A percentile compares a stretch with the other conserved stretches of the same genome.
These are phyloP conservation scores for Pyrocoelia pectoralis DNA, from an alignment of 2,888 invertebrate species.

Conservation along the genomic window DNA sequence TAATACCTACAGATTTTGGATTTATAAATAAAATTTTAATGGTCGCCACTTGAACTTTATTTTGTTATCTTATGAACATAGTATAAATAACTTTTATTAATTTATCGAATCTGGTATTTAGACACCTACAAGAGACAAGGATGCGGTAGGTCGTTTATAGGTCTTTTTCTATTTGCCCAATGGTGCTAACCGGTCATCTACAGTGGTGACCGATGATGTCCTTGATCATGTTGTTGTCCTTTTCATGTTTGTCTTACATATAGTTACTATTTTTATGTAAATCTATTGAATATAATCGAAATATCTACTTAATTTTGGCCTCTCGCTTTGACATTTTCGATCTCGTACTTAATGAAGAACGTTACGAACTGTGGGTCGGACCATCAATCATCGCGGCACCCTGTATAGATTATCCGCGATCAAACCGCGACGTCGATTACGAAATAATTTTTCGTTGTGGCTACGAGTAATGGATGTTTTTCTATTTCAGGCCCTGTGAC, in stretches of 20 bases:
- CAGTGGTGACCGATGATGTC: constrained; percentile 48
- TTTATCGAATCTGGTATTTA: not conserved
- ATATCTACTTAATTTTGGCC: too few relatives aligned
- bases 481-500: constrained; percentile 78
- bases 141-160: constrained; percentile 4
- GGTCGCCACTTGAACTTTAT: not conserved
- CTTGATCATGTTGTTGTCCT: constrained; percentile 55
- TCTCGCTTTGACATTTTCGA: too few relatives aligned
- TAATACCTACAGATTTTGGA: not conserved
- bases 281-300: not conserved
- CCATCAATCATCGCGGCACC: too few relatives aligned
- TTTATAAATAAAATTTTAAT: not conserved
- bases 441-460: too few relatives aligned
- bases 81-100: not conserved
- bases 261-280: constrained; percentile 36
- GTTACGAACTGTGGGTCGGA: too few relatives aligned
- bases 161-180: constrained; percentile 5
- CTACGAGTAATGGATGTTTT: not conserved
- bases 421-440: too few relatives aligned
- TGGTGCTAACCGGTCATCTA: constrained; percentile 43
- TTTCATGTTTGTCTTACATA: constrained; percentile 52
- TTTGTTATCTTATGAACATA: not conserved
- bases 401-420: too few relatives aligned
- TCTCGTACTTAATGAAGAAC: too few relatives aligned
- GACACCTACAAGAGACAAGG: constrained; percentile 7